These are phyloP conservation scores for Microplitis mediator DNA, from an alignment of 1,140 invertebrate species.

Conservation along the genomic window DNA sequence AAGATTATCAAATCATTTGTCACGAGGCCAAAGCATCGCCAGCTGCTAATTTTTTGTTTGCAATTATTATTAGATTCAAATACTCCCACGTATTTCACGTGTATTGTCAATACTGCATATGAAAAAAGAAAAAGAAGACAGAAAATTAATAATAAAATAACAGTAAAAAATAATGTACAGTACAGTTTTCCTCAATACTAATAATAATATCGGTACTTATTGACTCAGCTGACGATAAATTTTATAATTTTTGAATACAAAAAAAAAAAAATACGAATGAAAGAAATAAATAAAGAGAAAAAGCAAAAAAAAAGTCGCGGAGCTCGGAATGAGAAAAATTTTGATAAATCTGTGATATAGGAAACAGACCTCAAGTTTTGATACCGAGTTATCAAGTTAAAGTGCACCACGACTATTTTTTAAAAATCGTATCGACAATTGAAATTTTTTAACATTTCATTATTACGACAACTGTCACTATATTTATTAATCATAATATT, in stretches of 20 bases:
- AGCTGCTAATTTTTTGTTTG: neutral
- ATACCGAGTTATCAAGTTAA: conserved; percentile 43
- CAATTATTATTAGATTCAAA: neutral
- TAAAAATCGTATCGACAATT: conserved; percentile 7
- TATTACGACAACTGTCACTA: neutral
- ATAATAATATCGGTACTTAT: neutral
- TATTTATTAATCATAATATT: neutral
- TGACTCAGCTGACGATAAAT: neutral
- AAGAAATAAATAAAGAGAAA: conserved; percentile 2
- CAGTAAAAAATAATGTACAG: neutral
- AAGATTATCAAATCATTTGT: conserved; percentile 12
- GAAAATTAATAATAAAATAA: neutral
- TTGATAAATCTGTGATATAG: conserved; percentile 60
- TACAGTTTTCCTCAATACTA: neutral
- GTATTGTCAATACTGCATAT: too few species aligned
- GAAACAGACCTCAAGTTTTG: conserved; percentile 52
- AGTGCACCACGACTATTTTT: conserved; percentile 31
- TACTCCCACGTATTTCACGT: neutral
- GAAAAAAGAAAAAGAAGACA: too few species aligned
- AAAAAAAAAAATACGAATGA: too few species aligned
- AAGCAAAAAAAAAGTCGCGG: conserved; percentile 34
- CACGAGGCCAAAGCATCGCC: neutral
- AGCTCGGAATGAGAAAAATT: conserved; percentile 44
- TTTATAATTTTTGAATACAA: neutral
- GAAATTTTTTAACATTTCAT: neutral